Evolutionary conservation across 2,888 invertebrate genomes (phyloP).

Genomic region (Atethmia centrago): DNA sequence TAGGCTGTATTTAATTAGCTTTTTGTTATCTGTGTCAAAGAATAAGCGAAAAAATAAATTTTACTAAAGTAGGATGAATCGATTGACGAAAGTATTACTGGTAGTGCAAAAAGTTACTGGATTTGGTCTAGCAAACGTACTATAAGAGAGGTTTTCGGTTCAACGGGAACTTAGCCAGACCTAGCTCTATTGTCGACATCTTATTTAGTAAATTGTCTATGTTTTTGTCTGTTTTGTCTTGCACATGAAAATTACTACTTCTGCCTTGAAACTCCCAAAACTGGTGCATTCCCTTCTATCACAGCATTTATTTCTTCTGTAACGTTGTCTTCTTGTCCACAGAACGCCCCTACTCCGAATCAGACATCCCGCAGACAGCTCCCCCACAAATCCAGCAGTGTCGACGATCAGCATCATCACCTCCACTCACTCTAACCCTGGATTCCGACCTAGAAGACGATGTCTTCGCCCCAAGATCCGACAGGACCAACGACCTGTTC

Average conservation of each 20-base stretch:
- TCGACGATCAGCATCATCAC: slow-evolving; percentile 84
- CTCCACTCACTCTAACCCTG: slow-evolving; percentile 81
- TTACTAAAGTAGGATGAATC: not conserved
- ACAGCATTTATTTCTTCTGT: not conserved
- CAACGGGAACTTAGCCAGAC: rapidly evolving
- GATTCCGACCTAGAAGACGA: slow-evolving; percentile 87
- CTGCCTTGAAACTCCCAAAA: not conserved
- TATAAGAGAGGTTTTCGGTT: not conserved
- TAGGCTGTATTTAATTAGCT: slow-evolving; percentile 37
- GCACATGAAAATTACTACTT: not conserved
- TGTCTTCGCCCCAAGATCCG: slow-evolving; percentile 84
- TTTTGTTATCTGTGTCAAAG: slow-evolving; percentile 18
- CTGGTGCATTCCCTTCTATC: not conserved
- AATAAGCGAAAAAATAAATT: not conserved
- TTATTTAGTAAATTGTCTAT: not conserved
- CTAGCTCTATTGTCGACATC: not conserved
- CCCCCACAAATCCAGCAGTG: slow-evolving; percentile 75
- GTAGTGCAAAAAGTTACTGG: too few species aligned
- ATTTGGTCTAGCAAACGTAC: not conserved
- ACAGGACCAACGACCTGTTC: slow-evolving; percentile 83
- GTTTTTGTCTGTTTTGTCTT: rapidly evolving
- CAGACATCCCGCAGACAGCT: slow-evolving; percentile 78
- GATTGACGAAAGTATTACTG: not conserved
- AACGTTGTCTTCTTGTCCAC: slow-evolving; percentile 52
- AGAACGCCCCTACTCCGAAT: slow-evolving; percentile 88